Percentiles rank a stretch among this genome's conserved stretches.
Evolutionary conservation across 2,113 vertebrate species (phyloP).

Genomic region (Sciurus niger): DNA sequence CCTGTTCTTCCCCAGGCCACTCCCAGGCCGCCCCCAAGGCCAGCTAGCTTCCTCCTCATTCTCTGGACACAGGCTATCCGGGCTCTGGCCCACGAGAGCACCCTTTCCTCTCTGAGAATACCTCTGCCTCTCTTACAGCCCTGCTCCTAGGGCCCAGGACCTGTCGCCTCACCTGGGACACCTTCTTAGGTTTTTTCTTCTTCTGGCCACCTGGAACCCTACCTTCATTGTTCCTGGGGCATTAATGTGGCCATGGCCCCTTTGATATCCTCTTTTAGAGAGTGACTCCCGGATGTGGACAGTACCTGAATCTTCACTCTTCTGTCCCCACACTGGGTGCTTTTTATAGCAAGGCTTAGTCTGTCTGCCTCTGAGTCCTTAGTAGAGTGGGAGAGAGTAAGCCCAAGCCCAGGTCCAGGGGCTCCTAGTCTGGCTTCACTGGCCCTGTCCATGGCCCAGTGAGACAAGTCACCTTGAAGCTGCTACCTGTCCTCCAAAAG

Average conservation of each 20-base stretch:
- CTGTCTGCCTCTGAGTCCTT: not conserved
- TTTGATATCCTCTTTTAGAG: not conserved
- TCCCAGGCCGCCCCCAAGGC: not conserved
- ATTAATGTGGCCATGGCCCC: not conserved
- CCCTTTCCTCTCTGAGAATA: rapidly evolving
- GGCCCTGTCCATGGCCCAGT: not conserved
- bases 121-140: rapidly evolving
- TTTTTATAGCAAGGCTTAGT: not conserved
- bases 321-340: not conserved
- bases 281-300: not conserved
- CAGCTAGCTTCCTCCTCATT: not conserved
- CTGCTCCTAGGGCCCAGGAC: not conserved
- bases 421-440: rapidly evolving
- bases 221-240: not conserved
- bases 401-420: no score
- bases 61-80: not conserved
- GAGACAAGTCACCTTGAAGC: not conserved
- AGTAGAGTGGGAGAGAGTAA: not conserved
- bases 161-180: not conserved
- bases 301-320: not conserved
- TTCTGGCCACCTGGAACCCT: not conserved
- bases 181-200: not conserved
- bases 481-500: no score
- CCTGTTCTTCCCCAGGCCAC: not conserved
- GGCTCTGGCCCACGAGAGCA: not conserved